Evolutionary conservation across 2,888 invertebrate genomes (phyloP).

Genomic region (Melinaea menophilus): DNA sequence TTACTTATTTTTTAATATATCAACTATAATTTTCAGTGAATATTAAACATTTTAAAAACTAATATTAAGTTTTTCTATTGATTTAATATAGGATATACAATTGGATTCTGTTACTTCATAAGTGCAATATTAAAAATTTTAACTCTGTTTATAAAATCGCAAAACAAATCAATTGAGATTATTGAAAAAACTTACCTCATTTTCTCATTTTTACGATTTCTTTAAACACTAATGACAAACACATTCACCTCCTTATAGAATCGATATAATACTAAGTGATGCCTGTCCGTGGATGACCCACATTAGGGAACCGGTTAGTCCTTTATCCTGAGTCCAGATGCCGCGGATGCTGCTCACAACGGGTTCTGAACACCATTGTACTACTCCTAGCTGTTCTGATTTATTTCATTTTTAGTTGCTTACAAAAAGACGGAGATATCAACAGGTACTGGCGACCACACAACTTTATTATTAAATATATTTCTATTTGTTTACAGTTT

Average conservation of each 20-base stretch:
- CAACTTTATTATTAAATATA: slow-evolving; percentile 34
- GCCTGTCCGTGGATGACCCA: slow-evolving; percentile 69
- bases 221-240: slow-evolving; percentile 3
- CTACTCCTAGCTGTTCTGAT: slow-evolving; percentile 71
- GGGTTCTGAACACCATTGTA: slow-evolving; percentile 73
- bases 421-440: slow-evolving; percentile 68
- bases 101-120: no score
- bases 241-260: slow-evolving; percentile 37
- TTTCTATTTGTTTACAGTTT: no score
- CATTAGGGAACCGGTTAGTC: slow-evolving; percentile 69
- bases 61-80: no score
- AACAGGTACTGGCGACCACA: slow-evolving; percentile 64
- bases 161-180: no score
- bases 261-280: slow-evolving; percentile 50
- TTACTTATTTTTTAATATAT: no score
- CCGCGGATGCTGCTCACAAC: slow-evolving; percentile 73
- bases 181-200: no score
- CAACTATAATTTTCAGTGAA: no score
- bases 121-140: no score
- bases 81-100: no score
- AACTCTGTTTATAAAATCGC: no score
- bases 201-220: no score
- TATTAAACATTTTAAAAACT: no score
- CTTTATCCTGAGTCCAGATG: slow-evolving; percentile 71
- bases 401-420: slow-evolving; percentile 75